These are phyloP conservation scores for Trilocha varians DNA, from an alignment of 2,888 invertebrate genomes.

Conservation along the genomic window DNA sequence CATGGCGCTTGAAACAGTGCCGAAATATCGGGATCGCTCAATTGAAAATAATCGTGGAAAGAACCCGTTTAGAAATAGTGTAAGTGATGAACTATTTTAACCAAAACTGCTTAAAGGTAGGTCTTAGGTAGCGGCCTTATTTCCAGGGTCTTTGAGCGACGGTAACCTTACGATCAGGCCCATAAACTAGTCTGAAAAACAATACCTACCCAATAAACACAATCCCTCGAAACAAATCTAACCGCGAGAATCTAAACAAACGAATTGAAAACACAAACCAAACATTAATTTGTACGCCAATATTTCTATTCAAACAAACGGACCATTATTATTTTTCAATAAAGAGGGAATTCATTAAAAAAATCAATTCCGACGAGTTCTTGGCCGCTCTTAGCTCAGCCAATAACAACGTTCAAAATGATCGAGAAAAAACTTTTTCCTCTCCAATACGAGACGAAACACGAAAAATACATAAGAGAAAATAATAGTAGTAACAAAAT, in stretches of 20 bases:
- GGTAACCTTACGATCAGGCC: too few species aligned
- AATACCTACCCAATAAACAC: not conserved
- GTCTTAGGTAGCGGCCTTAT: too few species aligned
- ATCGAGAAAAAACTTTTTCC: conserved; percentile 51
- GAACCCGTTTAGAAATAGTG: too few species aligned
- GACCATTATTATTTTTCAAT: conserved; percentile 41
- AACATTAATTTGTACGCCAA: conserved; percentile 12
- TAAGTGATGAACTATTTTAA: too few species aligned
- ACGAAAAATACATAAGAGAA: conserved; percentile 68
- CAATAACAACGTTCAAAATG: conserved; percentile 64
- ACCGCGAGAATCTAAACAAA: not conserved
- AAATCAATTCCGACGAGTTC: conserved; percentile 50
- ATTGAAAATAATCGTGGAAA: too few species aligned
- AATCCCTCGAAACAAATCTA: not conserved
- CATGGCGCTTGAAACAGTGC: too few species aligned
- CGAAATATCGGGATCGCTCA: too few species aligned
- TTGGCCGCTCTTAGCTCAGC: conserved; percentile 60
- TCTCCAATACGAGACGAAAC: conserved; percentile 45
- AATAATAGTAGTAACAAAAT: conserved; percentile 67
- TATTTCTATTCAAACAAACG: conserved; percentile 22
- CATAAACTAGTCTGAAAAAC: not conserved
- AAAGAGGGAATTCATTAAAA: conserved; percentile 64
- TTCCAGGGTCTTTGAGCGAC: too few species aligned
- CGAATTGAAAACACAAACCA: conserved; percentile 3
- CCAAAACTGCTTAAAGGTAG: too few species aligned